phyloP scores from a whole-genome alignment of 2,888 invertebrate species.

The Drosophila neonasuta region DNA sequence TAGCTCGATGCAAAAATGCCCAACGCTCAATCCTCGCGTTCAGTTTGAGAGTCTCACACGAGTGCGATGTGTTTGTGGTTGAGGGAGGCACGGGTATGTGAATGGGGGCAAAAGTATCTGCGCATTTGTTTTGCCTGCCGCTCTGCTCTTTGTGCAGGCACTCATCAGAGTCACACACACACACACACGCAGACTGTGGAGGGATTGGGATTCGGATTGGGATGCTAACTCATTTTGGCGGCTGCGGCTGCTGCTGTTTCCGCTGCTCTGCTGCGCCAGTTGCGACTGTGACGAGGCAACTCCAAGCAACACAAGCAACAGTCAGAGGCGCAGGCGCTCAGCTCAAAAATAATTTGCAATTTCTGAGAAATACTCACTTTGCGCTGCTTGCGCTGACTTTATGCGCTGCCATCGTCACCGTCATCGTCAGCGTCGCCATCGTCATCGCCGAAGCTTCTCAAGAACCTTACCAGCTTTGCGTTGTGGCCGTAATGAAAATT shows the following conservation, averaged over 20 bases:
- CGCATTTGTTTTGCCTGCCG: slow-evolving; percentile 60
- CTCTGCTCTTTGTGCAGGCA: slow-evolving; percentile 43
- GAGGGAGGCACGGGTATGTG: slow-evolving; percentile 54
- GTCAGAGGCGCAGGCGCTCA: slow-evolving; percentile 69
- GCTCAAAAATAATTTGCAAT: slow-evolving; percentile 79
- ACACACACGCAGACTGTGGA: slow-evolving; percentile 27
- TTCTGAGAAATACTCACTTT: slow-evolving; percentile 79
- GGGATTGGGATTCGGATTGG: slow-evolving; percentile 65
- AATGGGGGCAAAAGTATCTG: slow-evolving; percentile 69
- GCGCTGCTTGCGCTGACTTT: slow-evolving; percentile 64
- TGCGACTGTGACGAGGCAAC: slow-evolving; percentile 56
- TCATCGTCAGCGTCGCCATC: slow-evolving; percentile 19
- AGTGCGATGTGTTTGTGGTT: neutral
- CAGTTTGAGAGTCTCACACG: slow-evolving; percentile 11
- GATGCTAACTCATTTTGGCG: slow-evolving; percentile 78
- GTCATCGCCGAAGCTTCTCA: slow-evolving; percentile 61
- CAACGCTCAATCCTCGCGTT: slow-evolving; percentile 25
- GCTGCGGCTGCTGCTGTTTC: slow-evolving; percentile 42
- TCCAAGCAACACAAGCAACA: slow-evolving; percentile 20
- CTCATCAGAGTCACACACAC: slow-evolving; percentile 44
- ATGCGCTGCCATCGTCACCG: slow-evolving; percentile 48
- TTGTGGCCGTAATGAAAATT: slow-evolving; percentile 76
- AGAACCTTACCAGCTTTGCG: slow-evolving; percentile 64
- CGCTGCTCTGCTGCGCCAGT: slow-evolving; percentile 40
- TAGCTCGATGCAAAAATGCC: slow-evolving; percentile 29